Base-by-base conservation (phyloP, 1,140 invertebrate genomes). In the Cotesia chilonis region DNA sequence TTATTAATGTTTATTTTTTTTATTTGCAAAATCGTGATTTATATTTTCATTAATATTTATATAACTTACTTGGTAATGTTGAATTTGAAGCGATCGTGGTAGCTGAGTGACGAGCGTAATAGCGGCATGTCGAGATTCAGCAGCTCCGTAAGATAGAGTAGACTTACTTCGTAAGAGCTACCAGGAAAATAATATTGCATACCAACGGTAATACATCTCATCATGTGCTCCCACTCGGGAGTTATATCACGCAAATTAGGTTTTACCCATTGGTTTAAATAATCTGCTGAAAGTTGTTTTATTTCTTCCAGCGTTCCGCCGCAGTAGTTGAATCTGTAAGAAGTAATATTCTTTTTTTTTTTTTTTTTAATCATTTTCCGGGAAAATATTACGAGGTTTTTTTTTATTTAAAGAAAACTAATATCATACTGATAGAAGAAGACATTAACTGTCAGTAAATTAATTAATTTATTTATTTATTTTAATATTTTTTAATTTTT, bases 301-400 rank as follows among this genome's bases (percentile, higher is more conserved):
- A 3, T 79, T 36, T 88, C 85, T 17, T 83, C 76, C 41, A 89
- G 75, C 36, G 76, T 83, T 0, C 87, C 89, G 0, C 80, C 77
- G 75, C 90, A 91, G 36, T 91, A 86, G 75, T 92, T 92, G 73
- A 86, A 90, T 7, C 87, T 83, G 79, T 5, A 88, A 72, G 51
- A 20, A 66, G 57, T 17, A 66, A 52, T 35, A 70, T 59, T 59
- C 4, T 1, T 28, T 28, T 0, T 17, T 17, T 17, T 17, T 17
- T 17, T 17, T 17, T 28, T 28, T 28, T 28, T 0, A 28, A 70
- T 87, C 83, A 5, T 68, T 47, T 68, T 68, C 35, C 55, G 54
- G 35, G 52, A 17, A 69, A 68, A 10, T 60, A 9, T 14, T 54
- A n/a, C n/a, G n/a, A 41, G 28, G 3, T 28, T 2, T 2, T 28